Base-by-base conservation (phyloP, 2,797 vertebrate genomes). In the Tarsius wallacei region DNA sequence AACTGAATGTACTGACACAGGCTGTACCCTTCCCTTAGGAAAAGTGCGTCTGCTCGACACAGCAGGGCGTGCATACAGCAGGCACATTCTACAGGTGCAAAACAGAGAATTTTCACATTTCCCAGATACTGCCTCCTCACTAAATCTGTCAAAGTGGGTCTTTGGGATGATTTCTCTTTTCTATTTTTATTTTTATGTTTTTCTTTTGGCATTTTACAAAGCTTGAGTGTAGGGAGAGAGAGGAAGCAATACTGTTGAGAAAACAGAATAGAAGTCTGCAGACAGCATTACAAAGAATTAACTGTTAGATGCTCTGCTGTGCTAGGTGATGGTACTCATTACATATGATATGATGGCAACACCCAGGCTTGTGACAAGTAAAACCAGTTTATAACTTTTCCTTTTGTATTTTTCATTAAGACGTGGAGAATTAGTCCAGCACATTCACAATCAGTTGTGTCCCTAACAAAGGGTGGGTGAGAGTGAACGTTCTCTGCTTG, bases 1-100 rank as follows among this genome's bases (percentile, higher is more conserved):
- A 97, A 55, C 19, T 76, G 70, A 77, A 90, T 85, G 86, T 96
- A 96, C 95, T 91, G 82, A 86, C 51, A 93, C 87, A 91, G 61
- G 36, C 55, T 14, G 81, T 95, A 88, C 93, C 73, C 89, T 97
- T 81, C 47, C 80, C 86, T 71, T 83, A 87, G 85, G 90, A 93
- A 83, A 26, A 6, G 28, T 15, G 5, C 57, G 64, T 16, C 0
- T 31, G 36, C 86, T 95, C 90, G 64, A 89, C 31, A 19, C 2
- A 86, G 31, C 68, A 26, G 78, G 85, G 31, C 53, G 15, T 95
- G 82, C 22, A 0, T 33, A 85, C 36, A 51, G 33, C 36, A 57
- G 74, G 70, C 3, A 11, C 33, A n/a, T 33, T 95, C 36, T 82
- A 93, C 95, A 94, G 42, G 59, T 93, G 70, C 70, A 97, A 96